Conservation (phyloP, 2,888 invertebrate species). For the Neuroscelio doddi region DNA sequence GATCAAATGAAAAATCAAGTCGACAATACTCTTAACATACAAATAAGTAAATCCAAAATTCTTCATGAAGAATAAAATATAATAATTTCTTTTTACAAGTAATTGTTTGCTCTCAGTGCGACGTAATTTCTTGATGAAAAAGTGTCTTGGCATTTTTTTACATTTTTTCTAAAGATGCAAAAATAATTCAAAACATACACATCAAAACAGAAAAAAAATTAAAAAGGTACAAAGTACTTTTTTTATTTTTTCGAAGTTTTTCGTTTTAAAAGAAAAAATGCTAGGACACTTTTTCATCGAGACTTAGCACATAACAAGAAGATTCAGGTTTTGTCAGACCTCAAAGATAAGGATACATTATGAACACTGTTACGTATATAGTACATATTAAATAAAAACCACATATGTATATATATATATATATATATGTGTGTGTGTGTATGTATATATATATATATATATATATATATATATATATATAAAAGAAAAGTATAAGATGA, state of each 20-base stretch:
- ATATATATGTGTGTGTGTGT: too few species aligned
- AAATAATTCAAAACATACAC: slow-evolving; percentile 3
- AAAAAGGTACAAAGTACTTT: slow-evolving; percentile 13
- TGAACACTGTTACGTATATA: slow-evolving; percentile 61
- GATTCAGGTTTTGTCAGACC: slow-evolving; percentile 71
- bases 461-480: slow-evolving; percentile 52
- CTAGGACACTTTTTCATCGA: slow-evolving; percentile 26
- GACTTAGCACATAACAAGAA: slow-evolving; percentile 56
- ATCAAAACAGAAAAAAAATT: slow-evolving; percentile 2
- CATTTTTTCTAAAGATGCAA: too few species aligned
- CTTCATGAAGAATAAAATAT: too few species aligned
- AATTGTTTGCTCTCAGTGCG: too few species aligned
- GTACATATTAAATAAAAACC: slow-evolving; percentile 60
- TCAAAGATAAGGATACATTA: slow-evolving; percentile 66
- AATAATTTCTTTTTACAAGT: too few species aligned
- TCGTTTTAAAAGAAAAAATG: too few species aligned
- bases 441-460: slow-evolving; percentile 53
- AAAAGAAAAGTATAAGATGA: slow-evolving; percentile 51
- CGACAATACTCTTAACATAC: too few species aligned
- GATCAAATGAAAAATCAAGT: too few species aligned
- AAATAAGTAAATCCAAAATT: too few species aligned
- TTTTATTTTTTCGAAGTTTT: background rate
- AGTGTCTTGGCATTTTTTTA: too few species aligned
- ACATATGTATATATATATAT: slow-evolving; percentile 55
- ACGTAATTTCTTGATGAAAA: too few species aligned